phyloP scores from a whole-genome alignment of 2,113 vertebrate species.

The Dasyurus viverrinus region DNA sequence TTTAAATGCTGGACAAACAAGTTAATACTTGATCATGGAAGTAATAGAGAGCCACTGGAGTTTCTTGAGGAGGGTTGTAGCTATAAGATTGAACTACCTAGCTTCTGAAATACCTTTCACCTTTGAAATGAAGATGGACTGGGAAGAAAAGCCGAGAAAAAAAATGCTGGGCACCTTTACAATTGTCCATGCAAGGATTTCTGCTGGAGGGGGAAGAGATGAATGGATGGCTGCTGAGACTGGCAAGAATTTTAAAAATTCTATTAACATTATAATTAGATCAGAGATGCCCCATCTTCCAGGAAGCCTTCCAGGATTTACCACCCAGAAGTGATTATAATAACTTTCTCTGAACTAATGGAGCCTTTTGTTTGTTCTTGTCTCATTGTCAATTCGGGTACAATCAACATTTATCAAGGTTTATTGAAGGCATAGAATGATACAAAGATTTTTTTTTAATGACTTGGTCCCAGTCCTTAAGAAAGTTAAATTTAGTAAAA shows the following conservation, averaged over 20 bases:
- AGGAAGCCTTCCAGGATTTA: neutral
- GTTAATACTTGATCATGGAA: neutral
- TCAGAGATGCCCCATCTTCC: neutral
- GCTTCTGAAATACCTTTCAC: neutral
- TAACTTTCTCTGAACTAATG: neutral
- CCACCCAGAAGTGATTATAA: neutral
- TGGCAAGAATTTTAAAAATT: neutral
- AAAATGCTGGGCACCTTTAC: neutral
- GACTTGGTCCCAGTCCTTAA: neutral
- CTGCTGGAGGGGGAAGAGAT: neutral
- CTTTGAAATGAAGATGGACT: neutral
- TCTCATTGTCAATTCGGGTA: neutral
- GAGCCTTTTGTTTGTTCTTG: neutral
- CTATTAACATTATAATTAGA: neutral
- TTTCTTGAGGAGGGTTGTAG: neutral
- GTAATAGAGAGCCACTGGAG: neutral
- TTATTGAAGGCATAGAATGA: neutral
- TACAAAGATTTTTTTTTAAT: neutral
- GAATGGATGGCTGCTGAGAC: neutral
- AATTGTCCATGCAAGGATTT: neutral
- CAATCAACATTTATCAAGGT: neutral
- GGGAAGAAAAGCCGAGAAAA: neutral
- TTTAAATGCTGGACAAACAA: neutral
- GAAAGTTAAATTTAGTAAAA: neutral
- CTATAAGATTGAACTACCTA: neutral